These are phyloP conservation scores for Chrysopilus asiliformis DNA, from an alignment of 2,888 invertebrate genomes.

Conservation along the genomic window DNA sequence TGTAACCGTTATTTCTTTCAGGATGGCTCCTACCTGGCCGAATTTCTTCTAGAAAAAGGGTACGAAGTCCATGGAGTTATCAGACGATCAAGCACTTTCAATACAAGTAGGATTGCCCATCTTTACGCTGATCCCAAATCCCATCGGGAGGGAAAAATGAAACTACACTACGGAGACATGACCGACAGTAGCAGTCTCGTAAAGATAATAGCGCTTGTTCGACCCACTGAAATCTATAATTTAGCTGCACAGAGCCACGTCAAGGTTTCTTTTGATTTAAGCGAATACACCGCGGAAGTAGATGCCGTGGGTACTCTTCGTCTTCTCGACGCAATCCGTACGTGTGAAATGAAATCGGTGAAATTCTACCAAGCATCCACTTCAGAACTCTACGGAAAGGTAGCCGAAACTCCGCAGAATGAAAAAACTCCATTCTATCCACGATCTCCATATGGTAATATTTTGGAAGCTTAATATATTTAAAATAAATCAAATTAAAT, in stretches of 20 bases:
- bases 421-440: constrained; percentile 95
- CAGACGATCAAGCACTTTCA: constrained; percentile 87
- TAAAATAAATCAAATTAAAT: too few species aligned
- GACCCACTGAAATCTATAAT: constrained; percentile 92
- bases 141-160: constrained; percentile 80
- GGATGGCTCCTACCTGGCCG: constrained; percentile 97
- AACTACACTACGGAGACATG: constrained; percentile 96
- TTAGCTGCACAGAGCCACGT: constrained; percentile 98
- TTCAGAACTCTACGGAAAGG: constrained; percentile 89
- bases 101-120: constrained; percentile 92
- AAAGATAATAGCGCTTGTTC: constrained; percentile 54
- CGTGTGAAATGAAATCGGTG: constrained; percentile 66
- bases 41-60: constrained; percentile 81
- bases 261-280: constrained; percentile 95
- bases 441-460: constrained; percentile 89
- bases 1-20: constrained; percentile 40
- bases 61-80: constrained; percentile 95
- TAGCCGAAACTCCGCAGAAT: constrained; percentile 80
- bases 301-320: constrained; percentile 90
- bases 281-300: constrained; percentile 98
- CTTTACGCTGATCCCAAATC: constrained; percentile 81
- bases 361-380: constrained; percentile 94
- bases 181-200: constrained; percentile 93
- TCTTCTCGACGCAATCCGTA: constrained; percentile 81
- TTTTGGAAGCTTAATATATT: too few species aligned